phyloP scores from a whole-genome alignment of 2,113 vertebrate genomes.

The Eurystomus gularis region DNA sequence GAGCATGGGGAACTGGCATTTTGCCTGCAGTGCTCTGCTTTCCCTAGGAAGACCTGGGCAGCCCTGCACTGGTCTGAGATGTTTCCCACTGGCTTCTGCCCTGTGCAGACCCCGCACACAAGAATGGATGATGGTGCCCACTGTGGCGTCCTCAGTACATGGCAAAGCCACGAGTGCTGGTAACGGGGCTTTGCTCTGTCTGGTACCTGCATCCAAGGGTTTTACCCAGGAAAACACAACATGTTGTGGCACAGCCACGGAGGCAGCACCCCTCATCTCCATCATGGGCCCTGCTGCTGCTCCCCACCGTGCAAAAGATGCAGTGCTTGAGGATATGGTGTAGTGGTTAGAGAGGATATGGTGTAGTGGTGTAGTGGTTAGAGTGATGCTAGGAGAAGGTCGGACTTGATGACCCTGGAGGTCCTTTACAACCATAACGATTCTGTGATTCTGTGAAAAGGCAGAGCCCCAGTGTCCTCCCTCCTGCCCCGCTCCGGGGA shows the following conservation, averaged over 20 bases:
- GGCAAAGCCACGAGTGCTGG: fast-evolving
- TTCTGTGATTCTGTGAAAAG: too few species aligned
- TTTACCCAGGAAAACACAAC: neutral
- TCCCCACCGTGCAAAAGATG: too few species aligned
- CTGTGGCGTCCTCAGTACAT: fast-evolving
- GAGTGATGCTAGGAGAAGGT: too few species aligned
- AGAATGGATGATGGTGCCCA: neutral
- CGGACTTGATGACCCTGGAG: too few species aligned
- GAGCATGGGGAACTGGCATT: neutral
- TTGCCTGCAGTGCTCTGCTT: neutral
- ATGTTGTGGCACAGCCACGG: neutral
- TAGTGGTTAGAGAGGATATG: too few species aligned
- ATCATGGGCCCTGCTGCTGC: neutral
- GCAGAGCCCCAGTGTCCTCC: neutral
- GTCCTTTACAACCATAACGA: too few species aligned
- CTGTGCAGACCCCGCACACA: neutral
- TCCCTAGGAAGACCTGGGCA: neutral
- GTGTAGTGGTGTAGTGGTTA: too few species aligned
- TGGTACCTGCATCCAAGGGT: neutral
- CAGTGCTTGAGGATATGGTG: too few species aligned
- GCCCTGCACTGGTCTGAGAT: neutral
- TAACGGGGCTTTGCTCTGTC: neutral
- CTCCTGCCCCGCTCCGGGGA: neutral
- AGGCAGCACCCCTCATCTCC: neutral
- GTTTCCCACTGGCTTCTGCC: neutral